A percentile compares a stretch with the other conserved stretches of the same genome.
These are phyloP conservation scores for Mesocricetus auratus DNA, from an alignment of 2,113 vertebrate species.

Conservation along the genomic window DNA sequence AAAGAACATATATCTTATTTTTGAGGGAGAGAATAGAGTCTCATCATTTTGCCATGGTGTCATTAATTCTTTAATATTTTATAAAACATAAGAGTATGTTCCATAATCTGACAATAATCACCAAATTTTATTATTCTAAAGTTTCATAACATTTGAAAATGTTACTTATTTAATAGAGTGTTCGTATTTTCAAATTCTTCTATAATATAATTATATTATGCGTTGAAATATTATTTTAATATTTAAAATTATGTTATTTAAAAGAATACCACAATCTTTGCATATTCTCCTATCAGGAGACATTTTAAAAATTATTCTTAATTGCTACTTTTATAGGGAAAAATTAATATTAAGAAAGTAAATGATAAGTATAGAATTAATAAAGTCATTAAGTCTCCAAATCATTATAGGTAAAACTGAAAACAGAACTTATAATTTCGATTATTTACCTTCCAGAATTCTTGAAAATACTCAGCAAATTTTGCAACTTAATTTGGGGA, in stretches of 20 bases:
- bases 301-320: not conserved
- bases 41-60: not conserved
- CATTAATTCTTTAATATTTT: not conserved
- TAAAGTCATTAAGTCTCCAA: not conserved
- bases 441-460: not conserved
- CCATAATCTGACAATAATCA: not conserved
- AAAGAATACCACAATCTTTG: not conserved
- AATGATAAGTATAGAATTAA: not conserved
- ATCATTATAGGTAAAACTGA: not conserved
- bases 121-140: not conserved
- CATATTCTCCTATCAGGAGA: not conserved
- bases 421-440: not conserved
- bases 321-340: not conserved
- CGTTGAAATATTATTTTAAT: not conserved
- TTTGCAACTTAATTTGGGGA: constrained; percentile 28
- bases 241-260: not conserved
- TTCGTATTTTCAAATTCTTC: not conserved
- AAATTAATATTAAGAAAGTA: not conserved
- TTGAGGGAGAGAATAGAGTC: not conserved
- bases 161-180: not conserved
- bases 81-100: not conserved
- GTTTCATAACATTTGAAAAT: not conserved
- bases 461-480: not conserved
- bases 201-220: not conserved
- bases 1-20: not conserved